Evolutionary conservation across 2,113 vertebrate genomes (phyloP).

Genomic region (Cavia aperea): DNA sequence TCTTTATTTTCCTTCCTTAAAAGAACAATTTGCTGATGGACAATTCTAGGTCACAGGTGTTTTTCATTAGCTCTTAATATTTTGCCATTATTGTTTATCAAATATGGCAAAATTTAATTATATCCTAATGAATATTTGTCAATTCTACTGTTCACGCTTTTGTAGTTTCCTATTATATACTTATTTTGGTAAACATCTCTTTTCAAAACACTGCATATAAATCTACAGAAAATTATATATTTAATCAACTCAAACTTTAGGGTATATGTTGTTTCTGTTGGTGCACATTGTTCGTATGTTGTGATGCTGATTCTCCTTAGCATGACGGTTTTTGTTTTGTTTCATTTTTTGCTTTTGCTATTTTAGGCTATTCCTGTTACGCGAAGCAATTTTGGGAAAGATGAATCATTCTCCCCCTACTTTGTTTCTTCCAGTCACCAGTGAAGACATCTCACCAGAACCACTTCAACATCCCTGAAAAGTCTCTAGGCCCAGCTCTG

Average conservation of each 20-base stretch:
- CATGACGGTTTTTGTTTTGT: background rate
- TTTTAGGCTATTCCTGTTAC: background rate
- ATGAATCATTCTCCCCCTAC: background rate
- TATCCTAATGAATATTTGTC: background rate
- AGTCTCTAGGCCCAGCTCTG: no score
- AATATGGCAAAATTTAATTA: background rate
- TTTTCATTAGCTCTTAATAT: background rate
- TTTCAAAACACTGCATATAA: background rate
- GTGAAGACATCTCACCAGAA: background rate
- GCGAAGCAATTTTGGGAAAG: background rate
- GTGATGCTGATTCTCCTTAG: background rate
- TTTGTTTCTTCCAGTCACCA: background rate
- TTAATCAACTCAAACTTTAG: background rate
- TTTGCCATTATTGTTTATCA: background rate
- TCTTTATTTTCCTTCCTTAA: slow-evolving; percentile 33
- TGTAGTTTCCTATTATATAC: background rate
- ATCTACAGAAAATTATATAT: background rate
- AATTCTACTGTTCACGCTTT: background rate
- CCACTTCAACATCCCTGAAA: accelerated
- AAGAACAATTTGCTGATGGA: background rate
- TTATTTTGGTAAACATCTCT: background rate
- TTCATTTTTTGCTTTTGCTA: background rate
- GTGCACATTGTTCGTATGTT: background rate
- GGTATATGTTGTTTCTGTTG: background rate
- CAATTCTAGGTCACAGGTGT: background rate